Evolutionary conservation across 2,797 vertebrate genomes (phyloP).

Genomic region (Acanthurus tractus): DNA sequence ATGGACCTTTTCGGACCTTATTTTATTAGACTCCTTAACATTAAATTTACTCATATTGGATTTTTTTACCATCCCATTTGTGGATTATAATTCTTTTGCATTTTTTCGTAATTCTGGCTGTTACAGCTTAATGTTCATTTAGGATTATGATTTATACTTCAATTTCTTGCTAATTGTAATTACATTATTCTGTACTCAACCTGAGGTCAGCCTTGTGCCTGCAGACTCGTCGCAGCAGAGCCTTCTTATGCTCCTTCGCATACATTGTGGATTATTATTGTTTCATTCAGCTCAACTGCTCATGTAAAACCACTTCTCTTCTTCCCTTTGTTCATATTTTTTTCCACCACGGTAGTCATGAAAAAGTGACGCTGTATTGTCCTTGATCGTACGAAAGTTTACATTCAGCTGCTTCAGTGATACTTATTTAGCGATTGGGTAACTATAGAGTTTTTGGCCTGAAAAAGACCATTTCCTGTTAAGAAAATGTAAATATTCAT

Average conservation of each 20-base stretch:
- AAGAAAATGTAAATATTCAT: slow-evolving; percentile 37
- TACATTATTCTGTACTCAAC: neutral
- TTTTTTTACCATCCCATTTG: neutral
- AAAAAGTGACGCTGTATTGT: neutral
- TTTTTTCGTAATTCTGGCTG: neutral
- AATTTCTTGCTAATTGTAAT: neutral
- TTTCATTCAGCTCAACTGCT: too few relatives aligned
- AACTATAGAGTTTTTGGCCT: neutral
- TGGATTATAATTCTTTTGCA: neutral
- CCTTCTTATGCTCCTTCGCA: neutral
- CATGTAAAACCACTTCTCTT: too few relatives aligned
- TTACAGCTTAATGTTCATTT: neutral
- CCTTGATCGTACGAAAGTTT: neutral
- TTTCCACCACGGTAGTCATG: neutral
- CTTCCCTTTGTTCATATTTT: too few relatives aligned
- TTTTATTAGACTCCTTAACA: neutral
- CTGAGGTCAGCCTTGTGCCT: neutral
- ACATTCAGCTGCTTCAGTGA: neutral
- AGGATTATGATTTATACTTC: neutral
- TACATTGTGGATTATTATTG: too few relatives aligned
- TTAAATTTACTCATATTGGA: neutral
- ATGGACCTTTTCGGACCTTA: neutral
- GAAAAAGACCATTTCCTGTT: neutral
- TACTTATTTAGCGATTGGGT: neutral
- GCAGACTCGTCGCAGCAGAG: neutral